These are phyloP conservation scores for Anorthoa munda DNA, from an alignment of 2,888 invertebrate genomes.

Conservation along the genomic window DNA sequence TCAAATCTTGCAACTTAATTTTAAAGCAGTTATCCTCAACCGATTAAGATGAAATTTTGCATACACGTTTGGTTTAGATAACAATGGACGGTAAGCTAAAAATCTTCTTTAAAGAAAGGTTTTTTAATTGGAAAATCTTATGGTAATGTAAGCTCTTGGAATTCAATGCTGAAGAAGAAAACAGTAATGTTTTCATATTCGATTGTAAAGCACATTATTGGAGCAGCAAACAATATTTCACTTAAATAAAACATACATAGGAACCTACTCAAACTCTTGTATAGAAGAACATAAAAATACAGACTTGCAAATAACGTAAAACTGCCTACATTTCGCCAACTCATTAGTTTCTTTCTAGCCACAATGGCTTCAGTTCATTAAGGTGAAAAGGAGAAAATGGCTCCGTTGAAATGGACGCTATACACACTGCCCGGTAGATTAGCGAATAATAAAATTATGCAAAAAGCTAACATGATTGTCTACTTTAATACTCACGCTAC, in stretches of 20 bases:
- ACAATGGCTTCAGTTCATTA: constrained; percentile 76
- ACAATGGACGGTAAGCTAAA: too few species aligned
- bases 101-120: too few species aligned
- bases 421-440: constrained; percentile 41
- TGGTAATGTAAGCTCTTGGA: too few species aligned
- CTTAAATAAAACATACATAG: too few species aligned
- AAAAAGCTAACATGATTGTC: constrained; percentile 39
- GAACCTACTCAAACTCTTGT: too few species aligned
- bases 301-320: background rate
- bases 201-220: background rate
- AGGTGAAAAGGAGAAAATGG: constrained; percentile 78
- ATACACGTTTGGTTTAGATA: too few species aligned
- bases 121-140: too few species aligned
- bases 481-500: constrained; percentile 24
- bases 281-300: too few species aligned
- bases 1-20: too few species aligned
- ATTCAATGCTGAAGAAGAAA: too few species aligned
- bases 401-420: constrained; percentile 36
- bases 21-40: too few species aligned
- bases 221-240: background rate
- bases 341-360: constrained; percentile 52
- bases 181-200: background rate
- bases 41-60: too few species aligned
- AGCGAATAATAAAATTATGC: constrained; percentile 61
- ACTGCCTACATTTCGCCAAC: constrained; percentile 30